Conservation (phyloP, 2,888 invertebrate genomes). For the Brachycybe producta region DNA sequence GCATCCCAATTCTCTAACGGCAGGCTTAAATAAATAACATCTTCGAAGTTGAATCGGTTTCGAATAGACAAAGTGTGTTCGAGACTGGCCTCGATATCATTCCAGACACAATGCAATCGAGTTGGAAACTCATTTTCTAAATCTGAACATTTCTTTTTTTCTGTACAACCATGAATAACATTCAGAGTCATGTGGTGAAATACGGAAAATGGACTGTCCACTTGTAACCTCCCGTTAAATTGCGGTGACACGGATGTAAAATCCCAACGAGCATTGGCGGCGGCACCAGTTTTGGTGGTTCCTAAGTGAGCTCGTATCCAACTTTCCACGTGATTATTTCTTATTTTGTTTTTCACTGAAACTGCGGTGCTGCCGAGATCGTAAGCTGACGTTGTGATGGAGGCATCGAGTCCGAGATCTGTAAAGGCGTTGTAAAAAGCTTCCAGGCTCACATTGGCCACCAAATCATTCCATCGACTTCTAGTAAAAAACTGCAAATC, state of each 20-base stretch:
- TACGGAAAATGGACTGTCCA: constrained; percentile 2
- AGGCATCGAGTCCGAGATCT: background rate
- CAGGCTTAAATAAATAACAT: constrained; percentile 4
- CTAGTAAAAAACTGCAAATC: background rate
- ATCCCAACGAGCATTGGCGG: constrained; percentile 3
- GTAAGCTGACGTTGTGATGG: background rate
- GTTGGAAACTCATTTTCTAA: background rate
- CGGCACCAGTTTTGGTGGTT: too few relatives aligned
- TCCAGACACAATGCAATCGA: constrained; percentile 5
- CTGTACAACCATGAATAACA: constrained; percentile 3
- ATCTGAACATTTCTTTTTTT: background rate
- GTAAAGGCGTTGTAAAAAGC: constrained; percentile 3
- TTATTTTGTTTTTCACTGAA: background rate
- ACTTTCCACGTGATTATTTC: too few relatives aligned
- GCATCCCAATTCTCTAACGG: constrained; percentile 11
- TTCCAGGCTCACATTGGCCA: background rate
- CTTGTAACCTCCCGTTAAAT: background rate
- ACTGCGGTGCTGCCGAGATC: constrained; percentile 2
- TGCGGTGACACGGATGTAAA: background rate
- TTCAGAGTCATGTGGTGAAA: constrained; percentile 2
- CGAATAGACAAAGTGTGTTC: constrained; percentile 2
- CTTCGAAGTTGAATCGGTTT: background rate
- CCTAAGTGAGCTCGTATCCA: too few relatives aligned
- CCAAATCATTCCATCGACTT: constrained; percentile 8
- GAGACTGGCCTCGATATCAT: background rate